Evolutionary conservation across 2,888 invertebrate genomes (phyloP), one percentile per base, ranked within the genome.

Genomic region (Anaspis maculata): DNA sequence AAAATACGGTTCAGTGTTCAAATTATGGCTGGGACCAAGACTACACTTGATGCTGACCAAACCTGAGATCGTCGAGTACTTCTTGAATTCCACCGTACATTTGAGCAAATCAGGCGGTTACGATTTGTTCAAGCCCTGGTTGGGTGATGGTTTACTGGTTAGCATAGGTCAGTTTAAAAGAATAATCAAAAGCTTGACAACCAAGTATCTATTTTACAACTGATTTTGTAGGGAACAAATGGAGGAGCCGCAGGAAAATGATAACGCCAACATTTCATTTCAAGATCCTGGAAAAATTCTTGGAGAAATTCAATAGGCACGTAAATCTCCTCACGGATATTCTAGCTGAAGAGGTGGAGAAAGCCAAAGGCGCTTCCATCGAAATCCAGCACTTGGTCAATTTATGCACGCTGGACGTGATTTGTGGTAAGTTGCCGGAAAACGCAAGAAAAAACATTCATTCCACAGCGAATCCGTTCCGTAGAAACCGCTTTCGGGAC

Each of bases 401-500:
- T 36, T 40, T 52, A 15, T 50, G 49, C 27, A 44, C 54, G 3
- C 28, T 57, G 21, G 52, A 57, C 36, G 46, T 45, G 5, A 55
- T 56, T 37, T 56, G 57, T 34, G 54, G 56, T 56, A 41, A 42
- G n/a, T n/a, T n/a, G n/a, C 16, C 19, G 16, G 9, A 13, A 11
- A 9, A 5, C n/a, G n/a, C 22, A n/a, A n/a, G n/a, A n/a, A n/a
- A n/a, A n/a, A n/a, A n/a, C n/a, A n/a, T n/a, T n/a, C n/a, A n/a
- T n/a, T n/a, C n/a, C n/a, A n/a, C n/a, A n/a, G n/a, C n/a, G n/a
- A 13, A 3, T 24, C 5, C 3, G 3, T 13, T 5, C 6, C 13
- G 6, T 6, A 70, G 74, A 76, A 51, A 73, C 74, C 12, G 74
- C 76, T 2, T 76, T 76, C 72, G 76, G 76, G 3, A 61, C 62